Percentiles rank a stretch among this genome's conserved stretches.
phyloP scores from a whole-genome alignment of 2,113 vertebrate species.

The Corythaixoides concolor region DNA sequence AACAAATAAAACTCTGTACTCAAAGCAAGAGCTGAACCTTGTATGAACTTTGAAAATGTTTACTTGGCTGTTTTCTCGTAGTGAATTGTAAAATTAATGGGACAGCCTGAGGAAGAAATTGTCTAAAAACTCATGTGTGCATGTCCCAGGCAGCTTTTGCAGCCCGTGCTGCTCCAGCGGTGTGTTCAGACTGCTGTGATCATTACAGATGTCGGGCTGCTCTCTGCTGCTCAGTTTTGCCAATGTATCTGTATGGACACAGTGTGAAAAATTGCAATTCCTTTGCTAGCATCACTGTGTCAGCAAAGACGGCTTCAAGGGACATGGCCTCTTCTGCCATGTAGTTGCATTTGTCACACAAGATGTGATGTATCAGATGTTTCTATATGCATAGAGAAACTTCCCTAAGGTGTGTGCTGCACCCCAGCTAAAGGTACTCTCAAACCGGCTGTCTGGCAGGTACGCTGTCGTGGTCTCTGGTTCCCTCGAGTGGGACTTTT shows the following conservation, averaged over 20 bases:
- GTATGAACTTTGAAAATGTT: background rate
- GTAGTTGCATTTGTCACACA: background rate
- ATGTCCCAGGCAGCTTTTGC: background rate
- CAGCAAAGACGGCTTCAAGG: background rate
- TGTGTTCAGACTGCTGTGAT: background rate
- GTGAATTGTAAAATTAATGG: background rate
- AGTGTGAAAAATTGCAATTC: background rate
- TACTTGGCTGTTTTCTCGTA: background rate
- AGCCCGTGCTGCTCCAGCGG: background rate
- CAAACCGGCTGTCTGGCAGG: background rate
- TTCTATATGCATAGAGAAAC: background rate
- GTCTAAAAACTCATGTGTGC: background rate
- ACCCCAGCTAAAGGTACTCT: background rate
- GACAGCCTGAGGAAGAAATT: background rate
- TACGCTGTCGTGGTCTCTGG: background rate
- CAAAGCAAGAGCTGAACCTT: background rate
- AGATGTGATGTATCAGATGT: background rate
- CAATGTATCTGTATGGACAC: background rate
- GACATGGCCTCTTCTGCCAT: background rate
- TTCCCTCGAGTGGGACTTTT: background rate
- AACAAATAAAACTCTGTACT: background rate
- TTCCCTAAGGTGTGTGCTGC: background rate
- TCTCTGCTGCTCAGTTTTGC: background rate
- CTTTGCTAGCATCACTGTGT: background rate
- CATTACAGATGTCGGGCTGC: background rate